A percentile compares a stretch with the other conserved stretches of the same genome.
phyloP scores from a whole-genome alignment of 2,113 vertebrate genomes.

The Corvus moneduloides region DNA sequence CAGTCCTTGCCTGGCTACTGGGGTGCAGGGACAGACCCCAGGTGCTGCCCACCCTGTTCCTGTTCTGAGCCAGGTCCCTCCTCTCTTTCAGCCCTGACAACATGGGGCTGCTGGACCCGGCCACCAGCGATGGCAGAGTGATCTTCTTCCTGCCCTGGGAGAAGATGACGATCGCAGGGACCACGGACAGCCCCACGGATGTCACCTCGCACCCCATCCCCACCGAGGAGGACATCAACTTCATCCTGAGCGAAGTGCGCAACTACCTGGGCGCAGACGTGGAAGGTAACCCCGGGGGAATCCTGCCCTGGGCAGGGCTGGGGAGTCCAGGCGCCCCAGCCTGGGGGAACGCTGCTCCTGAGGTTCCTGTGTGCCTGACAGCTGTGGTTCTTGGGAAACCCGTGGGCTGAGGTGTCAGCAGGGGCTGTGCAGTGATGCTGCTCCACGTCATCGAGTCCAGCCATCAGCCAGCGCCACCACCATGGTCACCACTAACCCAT shows the following conservation, averaged over 20 bases:
- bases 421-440: rapidly evolving
- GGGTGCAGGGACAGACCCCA: background rate
- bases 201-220: conserved; percentile 89
- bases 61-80: background rate
- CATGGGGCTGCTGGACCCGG: conserved; percentile 96
- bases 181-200: conserved; percentile 89
- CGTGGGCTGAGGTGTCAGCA: rapidly evolving
- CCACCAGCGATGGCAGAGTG: conserved; percentile 93
- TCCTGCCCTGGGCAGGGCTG: too few species aligned
- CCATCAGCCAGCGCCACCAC: background rate
- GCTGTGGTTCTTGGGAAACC: rapidly evolving
- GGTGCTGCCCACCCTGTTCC: background rate
- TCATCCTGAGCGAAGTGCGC: conserved; percentile 89
- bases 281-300: conserved; percentile 76
- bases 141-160: conserved; percentile 99
- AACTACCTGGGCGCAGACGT: conserved; percentile 91
- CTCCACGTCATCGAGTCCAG: rapidly evolving
- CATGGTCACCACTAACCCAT: rapidly evolving
- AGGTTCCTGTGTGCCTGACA: rapidly evolving
- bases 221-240: conserved; percentile 88
- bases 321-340: rapidly evolving
- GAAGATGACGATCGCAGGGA: conserved; percentile 97
- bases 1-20: rapidly evolving
- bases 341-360: rapidly evolving
- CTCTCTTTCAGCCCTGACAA: conserved; percentile 85